Evolutionary conservation across 1,140 invertebrate genomes (phyloP), one percentile per base, ranked within the genome.

Genomic region (Trichonephila clavata): DNA sequence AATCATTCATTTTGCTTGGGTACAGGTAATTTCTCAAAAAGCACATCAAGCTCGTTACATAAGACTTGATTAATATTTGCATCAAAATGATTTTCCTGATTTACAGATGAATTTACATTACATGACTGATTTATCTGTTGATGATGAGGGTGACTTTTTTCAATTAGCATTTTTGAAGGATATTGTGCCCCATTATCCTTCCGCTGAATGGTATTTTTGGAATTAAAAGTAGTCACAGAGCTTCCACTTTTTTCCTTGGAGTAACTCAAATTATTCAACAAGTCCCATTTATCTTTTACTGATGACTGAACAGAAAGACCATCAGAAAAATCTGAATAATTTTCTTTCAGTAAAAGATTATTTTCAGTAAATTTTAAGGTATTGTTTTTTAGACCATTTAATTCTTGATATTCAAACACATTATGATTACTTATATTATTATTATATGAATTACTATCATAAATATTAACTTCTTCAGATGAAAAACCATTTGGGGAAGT

Each of bases 11-110:
- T 84, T 60, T 84, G 57, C 24, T n/a, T 10, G 24, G 83, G 16
- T n/a, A 27, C 21, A 57, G 86, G 61, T 7, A 87, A 43, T 2
- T 65, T 61, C 21, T 87, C 59, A 65, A 87, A 87, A 87, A 87
- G 65, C 32, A 65, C 43, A 65, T 87, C 60, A 87, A 87, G 86
- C 86, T 87, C 86, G 39, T 61, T 63, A 32, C 65, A 87, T 27
- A 87, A 63, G 20, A 65, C 61, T 63, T 65, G 27, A 32, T 39
- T 63, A 63, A 87, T 10, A 65, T 4, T 61, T 59, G 21, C n/a
- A 16, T 84, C 81, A 59, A n/a, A 14, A 57, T 18, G 59, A n/a
- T 14, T 57, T 18, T 84, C 81, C n/a, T 4, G 57, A n/a, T 57
- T 32, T 84, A 20, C 24, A 21, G 20, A 84, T 59, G 81, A 50